Evolutionary conservation across 2,888 invertebrate species (phyloP).

Genomic region (Ectemnius continuus): DNA sequence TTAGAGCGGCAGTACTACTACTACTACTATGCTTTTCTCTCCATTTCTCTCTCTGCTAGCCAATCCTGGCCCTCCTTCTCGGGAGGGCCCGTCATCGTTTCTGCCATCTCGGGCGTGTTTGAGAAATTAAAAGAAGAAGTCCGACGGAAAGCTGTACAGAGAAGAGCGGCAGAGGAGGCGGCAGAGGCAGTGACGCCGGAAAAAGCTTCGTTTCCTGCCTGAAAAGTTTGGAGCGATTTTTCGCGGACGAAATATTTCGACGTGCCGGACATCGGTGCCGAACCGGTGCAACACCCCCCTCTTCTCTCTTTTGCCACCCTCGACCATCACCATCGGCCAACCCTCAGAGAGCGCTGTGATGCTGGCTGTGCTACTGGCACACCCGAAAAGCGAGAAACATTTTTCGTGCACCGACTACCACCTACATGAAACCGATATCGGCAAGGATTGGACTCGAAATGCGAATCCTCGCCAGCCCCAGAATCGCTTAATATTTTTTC

Average conservation of each 20-base stretch:
- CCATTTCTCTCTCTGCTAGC: too few species aligned
- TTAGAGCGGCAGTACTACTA: too few species aligned
- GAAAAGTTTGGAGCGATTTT: constrained; percentile 1
- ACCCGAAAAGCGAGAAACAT: neutral
- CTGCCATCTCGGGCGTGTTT: too few species aligned
- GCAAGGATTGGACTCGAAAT: neutral
- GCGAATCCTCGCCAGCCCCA: too few species aligned
- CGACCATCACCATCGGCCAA: too few species aligned
- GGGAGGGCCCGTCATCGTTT: too few species aligned
- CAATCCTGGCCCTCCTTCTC: too few species aligned
- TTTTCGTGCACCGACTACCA: constrained; percentile 2
- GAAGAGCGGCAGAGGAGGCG: neutral
- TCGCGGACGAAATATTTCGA: neutral
- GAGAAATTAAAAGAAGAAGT: constrained; percentile 2
- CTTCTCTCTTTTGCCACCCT: too few species aligned
- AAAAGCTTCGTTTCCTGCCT: neutral
- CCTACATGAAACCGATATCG: constrained; percentile 5
- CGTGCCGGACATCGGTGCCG: neutral
- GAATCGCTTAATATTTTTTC: too few species aligned
- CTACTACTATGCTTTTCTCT: too few species aligned
- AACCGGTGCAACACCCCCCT: neutral
- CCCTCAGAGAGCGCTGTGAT: too few species aligned
- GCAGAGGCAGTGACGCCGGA: neutral
- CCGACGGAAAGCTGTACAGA: neutral
- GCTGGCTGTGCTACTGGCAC: neutral